A percentile compares a stretch with the other conserved stretches of the same genome.
phyloP scores from a whole-genome alignment of 2,888 invertebrate genomes.

The Coenonympha arcania region DNA sequence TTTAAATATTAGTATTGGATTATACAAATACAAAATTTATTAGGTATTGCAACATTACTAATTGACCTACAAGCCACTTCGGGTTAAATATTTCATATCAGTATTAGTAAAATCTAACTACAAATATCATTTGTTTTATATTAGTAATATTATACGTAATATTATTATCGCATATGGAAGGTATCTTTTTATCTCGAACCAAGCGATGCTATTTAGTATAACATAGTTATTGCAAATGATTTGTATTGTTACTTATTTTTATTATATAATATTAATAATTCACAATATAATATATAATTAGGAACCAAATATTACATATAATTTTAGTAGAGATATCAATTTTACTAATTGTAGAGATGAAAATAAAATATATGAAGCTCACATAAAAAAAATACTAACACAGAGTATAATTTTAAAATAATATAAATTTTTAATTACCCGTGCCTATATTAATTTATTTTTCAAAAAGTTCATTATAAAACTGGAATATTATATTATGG shows the following conservation, averaged over 20 bases:
- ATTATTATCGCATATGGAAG: constrained; percentile 57
- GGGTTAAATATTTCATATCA: constrained; percentile 31
- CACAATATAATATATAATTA: constrained; percentile 9
- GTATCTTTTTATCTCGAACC: constrained; percentile 31
- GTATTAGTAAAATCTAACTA: constrained; percentile 7
- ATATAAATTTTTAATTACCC: neutral
- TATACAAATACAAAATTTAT: neutral
- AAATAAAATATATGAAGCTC: neutral
- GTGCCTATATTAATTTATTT: neutral
- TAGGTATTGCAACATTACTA: constrained; percentile 31
- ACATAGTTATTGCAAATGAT: constrained; percentile 5
- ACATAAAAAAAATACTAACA: neutral
- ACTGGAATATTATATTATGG: constrained; percentile 8
- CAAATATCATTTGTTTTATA: neutral
- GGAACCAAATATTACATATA: constrained; percentile 18
- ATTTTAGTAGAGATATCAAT: neutral
- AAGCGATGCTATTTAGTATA: constrained; percentile 6
- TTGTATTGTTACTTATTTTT: constrained; percentile 2
- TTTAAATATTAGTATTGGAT: neutral
- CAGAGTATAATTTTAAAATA: neutral
- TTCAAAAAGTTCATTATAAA: neutral
- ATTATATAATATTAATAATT: constrained; percentile 1
- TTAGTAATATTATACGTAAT: constrained; percentile 24
- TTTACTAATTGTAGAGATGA: neutral
- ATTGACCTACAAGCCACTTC: constrained; percentile 68